Conservation (phyloP, 2,888 invertebrate genomes). For the Sicus ferrugineus region DNA sequence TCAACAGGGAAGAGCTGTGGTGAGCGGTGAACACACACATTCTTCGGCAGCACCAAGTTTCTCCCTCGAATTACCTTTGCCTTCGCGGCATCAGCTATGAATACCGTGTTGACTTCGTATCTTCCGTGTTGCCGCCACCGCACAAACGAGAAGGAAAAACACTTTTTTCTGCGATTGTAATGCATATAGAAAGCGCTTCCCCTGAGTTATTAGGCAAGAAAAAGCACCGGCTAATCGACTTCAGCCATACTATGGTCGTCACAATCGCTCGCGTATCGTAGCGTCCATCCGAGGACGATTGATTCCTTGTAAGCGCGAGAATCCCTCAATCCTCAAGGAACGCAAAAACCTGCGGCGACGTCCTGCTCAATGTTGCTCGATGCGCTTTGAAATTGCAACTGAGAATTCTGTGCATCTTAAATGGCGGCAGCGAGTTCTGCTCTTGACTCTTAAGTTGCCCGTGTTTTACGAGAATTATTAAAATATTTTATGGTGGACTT, state of each 20-base stretch:
- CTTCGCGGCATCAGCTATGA: neutral
- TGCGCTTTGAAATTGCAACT: conserved; percentile 27
- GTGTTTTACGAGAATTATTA: conserved; percentile 16
- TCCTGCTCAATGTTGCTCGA: conserved; percentile 14
- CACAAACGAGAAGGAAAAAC: conserved; percentile 37
- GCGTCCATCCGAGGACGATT: too few relatives aligned
- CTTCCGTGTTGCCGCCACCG: conserved; percentile 37
- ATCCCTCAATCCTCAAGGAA: too few relatives aligned
- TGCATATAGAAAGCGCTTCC: conserved; percentile 19
- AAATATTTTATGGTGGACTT: neutral
- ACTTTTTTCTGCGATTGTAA: conserved; percentile 28
- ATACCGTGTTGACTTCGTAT: conserved; percentile 42
- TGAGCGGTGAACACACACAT: too few relatives aligned
- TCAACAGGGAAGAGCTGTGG: too few relatives aligned
- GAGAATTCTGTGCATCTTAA: conserved; percentile 4
- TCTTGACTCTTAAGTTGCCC: conserved; percentile 12
- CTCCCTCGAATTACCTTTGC: neutral
- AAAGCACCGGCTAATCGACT: neutral
- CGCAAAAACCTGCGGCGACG: neutral
- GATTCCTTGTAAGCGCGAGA: too few relatives aligned
- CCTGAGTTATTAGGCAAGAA: neutral
- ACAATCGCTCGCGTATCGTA: conserved; percentile 30
- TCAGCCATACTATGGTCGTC: conserved; percentile 26
- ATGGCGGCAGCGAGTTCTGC: neutral
- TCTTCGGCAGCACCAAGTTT: too few relatives aligned